Percentiles rank a stretch among this genome's conserved stretches.
These are phyloP conservation scores for Austrofundulus limnaeus DNA, from an alignment of 2,113 vertebrate genomes.

Conservation along the genomic window DNA sequence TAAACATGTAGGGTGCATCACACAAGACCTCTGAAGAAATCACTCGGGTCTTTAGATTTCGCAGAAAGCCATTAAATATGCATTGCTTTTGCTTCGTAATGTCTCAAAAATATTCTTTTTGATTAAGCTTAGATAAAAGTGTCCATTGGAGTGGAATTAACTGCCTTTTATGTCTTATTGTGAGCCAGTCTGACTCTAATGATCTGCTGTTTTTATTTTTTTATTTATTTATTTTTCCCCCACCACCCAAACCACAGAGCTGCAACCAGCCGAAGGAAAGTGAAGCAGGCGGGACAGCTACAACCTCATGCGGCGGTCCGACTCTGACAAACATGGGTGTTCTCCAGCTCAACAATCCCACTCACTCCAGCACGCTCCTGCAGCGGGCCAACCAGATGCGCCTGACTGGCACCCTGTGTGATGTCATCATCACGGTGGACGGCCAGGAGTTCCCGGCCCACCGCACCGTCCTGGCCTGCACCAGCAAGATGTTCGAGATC, in stretches of 20 bases:
- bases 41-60: constrained; percentile 2
- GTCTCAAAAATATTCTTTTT: constrained; percentile 11
- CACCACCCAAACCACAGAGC: constrained; percentile 43
- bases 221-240: too few species aligned
- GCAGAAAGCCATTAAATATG: constrained; percentile 3
- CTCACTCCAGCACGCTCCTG: constrained; percentile 91
- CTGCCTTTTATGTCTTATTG: constrained; percentile 34
- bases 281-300: constrained; percentile 67
- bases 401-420: constrained; percentile 92
- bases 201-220: constrained; percentile 10
- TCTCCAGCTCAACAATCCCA: constrained; percentile 97
- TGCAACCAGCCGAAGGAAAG: constrained; percentile 44
- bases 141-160: constrained; percentile 21
- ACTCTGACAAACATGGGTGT: constrained; percentile 93
- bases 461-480: constrained; percentile 94
- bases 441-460: constrained; percentile 98
- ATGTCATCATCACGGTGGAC: constrained; percentile 98
- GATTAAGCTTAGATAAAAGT: constrained; percentile 16
- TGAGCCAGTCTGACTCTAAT: constrained; percentile 36
- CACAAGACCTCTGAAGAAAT: constrained; percentile 13
- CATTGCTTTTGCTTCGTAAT: background rate
- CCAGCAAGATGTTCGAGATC: constrained; percentile 99
- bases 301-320: constrained; percentile 85
- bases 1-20: constrained; percentile 29
- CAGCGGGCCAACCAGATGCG: constrained; percentile 99